These are phyloP conservation scores for Pyxicephalus adspersus DNA, from an alignment of 2,113 vertebrate genomes.

Conservation along the genomic window DNA sequence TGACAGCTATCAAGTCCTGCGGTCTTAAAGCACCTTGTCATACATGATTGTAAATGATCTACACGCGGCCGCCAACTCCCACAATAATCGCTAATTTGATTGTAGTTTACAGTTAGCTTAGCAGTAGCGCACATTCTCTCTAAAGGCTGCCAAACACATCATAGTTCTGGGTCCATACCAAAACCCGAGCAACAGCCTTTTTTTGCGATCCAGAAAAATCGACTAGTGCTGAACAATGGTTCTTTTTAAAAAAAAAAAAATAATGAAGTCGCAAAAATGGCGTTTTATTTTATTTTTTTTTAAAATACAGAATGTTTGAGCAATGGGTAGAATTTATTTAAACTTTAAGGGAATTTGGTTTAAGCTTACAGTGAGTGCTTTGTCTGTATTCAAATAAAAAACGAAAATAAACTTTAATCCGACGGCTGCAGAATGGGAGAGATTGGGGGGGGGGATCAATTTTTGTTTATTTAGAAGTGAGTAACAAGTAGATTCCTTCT, in stretches of 20 bases:
- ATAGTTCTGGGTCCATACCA: conserved; percentile 76
- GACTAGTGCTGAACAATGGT: conserved; percentile 68
- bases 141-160: conserved; percentile 76
- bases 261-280: conserved; percentile 53
- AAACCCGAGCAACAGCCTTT: conserved; percentile 77
- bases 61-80: conserved; percentile 62
- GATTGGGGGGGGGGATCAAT: conserved; percentile 60
- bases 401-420: conserved; percentile 73
- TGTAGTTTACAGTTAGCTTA: conserved; percentile 78
- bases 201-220: conserved; percentile 57
- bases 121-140: conserved; percentile 70
- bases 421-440: conserved; percentile 69
- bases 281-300: conserved; percentile 58
- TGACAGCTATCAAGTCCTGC: conserved; percentile 17
- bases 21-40: conserved; percentile 56
- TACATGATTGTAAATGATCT: conserved; percentile 47
- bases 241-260: conserved; percentile 45
- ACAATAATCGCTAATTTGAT: conserved; percentile 78
- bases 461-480: conserved; percentile 81
- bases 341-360: conserved; percentile 64
- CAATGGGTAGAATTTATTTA: conserved; percentile 63
- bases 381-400: conserved; percentile 71
- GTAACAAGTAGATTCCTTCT: conserved; percentile 79
- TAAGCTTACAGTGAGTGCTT: conserved; percentile 71
- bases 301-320: conserved; percentile 60